phyloP scores from a whole-genome alignment of 2,113 vertebrate species.

The Geothlypis trichas region DNA sequence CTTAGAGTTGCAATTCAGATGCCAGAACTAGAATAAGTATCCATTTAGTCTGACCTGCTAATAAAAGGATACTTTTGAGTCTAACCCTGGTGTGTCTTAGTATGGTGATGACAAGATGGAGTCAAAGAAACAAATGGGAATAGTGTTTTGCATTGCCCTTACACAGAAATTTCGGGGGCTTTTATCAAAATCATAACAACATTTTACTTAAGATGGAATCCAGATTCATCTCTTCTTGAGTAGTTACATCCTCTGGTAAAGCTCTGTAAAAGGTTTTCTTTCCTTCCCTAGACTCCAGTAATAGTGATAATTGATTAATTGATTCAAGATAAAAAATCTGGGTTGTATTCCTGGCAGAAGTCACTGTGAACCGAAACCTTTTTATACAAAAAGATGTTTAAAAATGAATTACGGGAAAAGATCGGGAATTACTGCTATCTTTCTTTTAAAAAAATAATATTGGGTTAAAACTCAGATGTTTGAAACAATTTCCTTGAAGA shows the following conservation, averaged over 20 bases:
- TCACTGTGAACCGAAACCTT: neutral
- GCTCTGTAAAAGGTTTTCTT: neutral
- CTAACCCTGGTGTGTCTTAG: neutral
- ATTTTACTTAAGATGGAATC: neutral
- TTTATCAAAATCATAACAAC: neutral
- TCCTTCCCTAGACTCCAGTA: neutral
- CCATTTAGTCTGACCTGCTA: neutral
- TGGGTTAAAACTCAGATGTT: neutral
- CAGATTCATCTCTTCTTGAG: neutral
- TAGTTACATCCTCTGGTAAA: neutral
- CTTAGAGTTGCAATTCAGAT: neutral
- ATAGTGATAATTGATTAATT: neutral
- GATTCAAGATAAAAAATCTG: neutral
- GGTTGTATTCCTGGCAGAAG: neutral
- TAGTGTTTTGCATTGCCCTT: neutral
- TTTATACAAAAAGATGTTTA: neutral
- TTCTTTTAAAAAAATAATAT: neutral
- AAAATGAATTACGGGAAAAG: neutral
- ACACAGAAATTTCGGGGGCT: neutral
- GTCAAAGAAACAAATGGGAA: neutral
- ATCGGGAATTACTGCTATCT: neutral
- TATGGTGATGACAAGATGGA: neutral
- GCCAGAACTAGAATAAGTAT: neutral
- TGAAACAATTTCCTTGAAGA: constrained; percentile 4
- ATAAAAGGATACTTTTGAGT: neutral